Base-by-base conservation (phyloP, 92 coral and sea anemone species). In the Pocillopora meandrina region DNA sequence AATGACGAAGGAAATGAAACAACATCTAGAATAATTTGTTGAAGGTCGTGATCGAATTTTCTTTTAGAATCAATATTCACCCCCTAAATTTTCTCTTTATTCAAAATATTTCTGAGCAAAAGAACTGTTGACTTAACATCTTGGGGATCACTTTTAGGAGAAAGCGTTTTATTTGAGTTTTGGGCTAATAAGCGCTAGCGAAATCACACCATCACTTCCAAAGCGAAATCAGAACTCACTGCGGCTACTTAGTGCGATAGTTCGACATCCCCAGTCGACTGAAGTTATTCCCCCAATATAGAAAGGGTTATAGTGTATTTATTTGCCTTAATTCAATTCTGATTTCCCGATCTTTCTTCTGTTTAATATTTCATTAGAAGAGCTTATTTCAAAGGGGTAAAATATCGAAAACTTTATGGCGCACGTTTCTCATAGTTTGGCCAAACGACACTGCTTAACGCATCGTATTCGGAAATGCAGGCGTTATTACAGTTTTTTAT, bases 401-500 rank as follows among this genome's bases (percentile, higher is more conserved):
- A 78, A 63, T 47, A 78, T 35, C 20, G 33, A 70, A 68, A 9
- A 68, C 23, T 23, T 34, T 70, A 34, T 10, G 33, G 74, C 18
- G 18, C 1, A 36, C 19, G 74, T 34, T 70, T 70, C 55, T 15
- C 34, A 58, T 35, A 31, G n/a, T 18, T 18, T 61, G 9, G 36
- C 11, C 52, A 65, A 79, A 79, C 58, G 14, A 14, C 83, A 23
- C 20, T 49, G 23, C 52, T 42, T 42, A 42, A 42, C 52, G 52
- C 26, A 14, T 21, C 61, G 21, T 56, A 47, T 66, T 57, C 65
- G 16, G 35, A 68, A 52, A 57, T 68, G 21, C 18, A 19, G 65
- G 55, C 8, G 66, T 31, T 65, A 80, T 57, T 76, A 76, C 69
- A 26, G 31, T 68, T 56, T 20, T 66, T 33, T 80, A 80, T 80